Evolutionary conservation across 1,140 invertebrate genomes (phyloP), one percentile per base, ranked within the genome.

Genomic region (Lerema accius): DNA sequence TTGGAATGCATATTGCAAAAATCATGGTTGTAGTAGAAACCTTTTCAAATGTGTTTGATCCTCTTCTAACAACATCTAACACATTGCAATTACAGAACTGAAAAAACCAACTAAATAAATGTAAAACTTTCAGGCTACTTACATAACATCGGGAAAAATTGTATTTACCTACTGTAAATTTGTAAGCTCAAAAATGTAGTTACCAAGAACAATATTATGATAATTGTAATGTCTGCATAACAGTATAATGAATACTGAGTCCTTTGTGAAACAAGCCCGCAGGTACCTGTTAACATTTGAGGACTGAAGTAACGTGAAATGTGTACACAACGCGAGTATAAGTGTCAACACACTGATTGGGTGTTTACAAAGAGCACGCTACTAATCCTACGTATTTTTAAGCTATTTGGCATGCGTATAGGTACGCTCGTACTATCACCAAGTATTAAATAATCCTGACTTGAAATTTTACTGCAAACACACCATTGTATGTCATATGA

Each of bases 351-450:
- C 16, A 10, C 62, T 69, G 66, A 69, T 69, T 69, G 66, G 49
- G 42, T 69, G 61, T 69, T 64, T 64, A 19, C 58, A 64, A 67
- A 67, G 71, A 62, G 62, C 53, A 45, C 61, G 65, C 65, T 63
- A 53, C 60, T 69, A 76, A 69, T 72, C 60, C 63, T 56, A 66
- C 2, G 37, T 74, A 67, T 68, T 69, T 62, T 68, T 64, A 19
- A 46, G 17, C 28, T 43, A 10, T 69, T 60, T 62, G 39, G 51
- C 45, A 75, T 58, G 62, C 73, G 40, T 58, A 35, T 64, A 61
- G 71, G 63, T 69, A 1, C 5, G n/a, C 5, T 15, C 4, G 28
- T 32, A 4, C 28, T 32, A 32, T 32, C 9, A 32, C 4, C 28
- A 32, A 32, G 1, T 32, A 4, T 32, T 4, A 32, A 32, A 9